Evolutionary conservation across 2,797 vertebrate genomes (phyloP), one percentile per base, ranked within the genome.

Genomic region (Babyrousa celebensis): DNA sequence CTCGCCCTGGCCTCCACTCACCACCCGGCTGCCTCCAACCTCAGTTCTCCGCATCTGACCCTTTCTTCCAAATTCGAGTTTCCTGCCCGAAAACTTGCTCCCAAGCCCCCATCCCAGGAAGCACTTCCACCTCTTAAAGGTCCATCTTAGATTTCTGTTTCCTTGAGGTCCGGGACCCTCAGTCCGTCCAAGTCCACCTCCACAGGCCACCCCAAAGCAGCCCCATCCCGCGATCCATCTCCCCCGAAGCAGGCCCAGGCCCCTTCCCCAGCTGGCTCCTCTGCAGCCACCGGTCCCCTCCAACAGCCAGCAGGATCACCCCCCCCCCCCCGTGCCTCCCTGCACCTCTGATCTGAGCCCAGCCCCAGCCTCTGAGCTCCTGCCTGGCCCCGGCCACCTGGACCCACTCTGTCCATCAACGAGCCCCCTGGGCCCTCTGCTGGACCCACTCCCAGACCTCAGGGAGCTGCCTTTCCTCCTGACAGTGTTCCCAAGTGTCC

Each of bases 221-320:
- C 43, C 43, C 43, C 9, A 10, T 1, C 43, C 43, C 43, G 9
- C 6, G 9, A 48, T 9, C 43, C 43, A 48, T 48, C 43, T 48
- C 43, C 43, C 43, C 36, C 36, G 36, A 36, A 36, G 27, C 6
- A 6, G 27, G 63, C 29, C 63, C 54, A 36, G n/a, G 18, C n/a
- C 12, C 4, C n/a, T 20, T 23, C 14, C 56, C 14, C 11, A 0
- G 0, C 68, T 3, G 2, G 11, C 1, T 10, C 12, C 63, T 48
- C 71, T 21, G 65, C 40, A 12, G 54, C 40, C 43, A 14, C 20
- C 0, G 1, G 68, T 16, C 21, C 32, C 74, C 58, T 6, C 4
- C 48, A 15, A n/a, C 29, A 32, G 8, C 63, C 70, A 12, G 10
- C 25, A 20, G 56, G 70, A 36, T 5, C 10, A 36, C 7, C 32